Evolutionary conservation across 2,113 vertebrate species (phyloP).

Genomic region (pig (Sus scrofa)): DNA sequence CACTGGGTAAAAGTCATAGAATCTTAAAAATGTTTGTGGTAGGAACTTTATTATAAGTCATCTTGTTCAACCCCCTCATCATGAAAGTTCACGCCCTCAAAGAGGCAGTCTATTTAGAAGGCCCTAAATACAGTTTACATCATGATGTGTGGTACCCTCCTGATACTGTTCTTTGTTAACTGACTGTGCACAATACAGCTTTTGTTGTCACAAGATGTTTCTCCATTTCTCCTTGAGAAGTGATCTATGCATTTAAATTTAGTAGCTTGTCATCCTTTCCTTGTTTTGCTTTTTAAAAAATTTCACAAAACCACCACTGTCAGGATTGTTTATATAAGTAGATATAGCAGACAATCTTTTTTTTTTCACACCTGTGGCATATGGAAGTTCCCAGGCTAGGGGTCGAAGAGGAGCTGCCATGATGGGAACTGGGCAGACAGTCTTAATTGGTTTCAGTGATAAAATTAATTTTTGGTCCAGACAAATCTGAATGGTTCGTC

Average conservation of each 20-base stretch:
- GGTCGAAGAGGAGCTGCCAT: too few relatives aligned
- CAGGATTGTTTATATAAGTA: neutral
- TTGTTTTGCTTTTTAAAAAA: conserved; percentile 33
- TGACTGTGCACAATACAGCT: neutral
- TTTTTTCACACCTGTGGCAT: too few relatives aligned
- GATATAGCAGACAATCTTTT: neutral
- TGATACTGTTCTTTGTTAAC: neutral
- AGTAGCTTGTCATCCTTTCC: conserved; percentile 5
- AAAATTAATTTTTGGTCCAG: conserved; percentile 18
- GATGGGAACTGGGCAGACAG: neutral
- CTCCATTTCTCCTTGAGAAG: conserved; percentile 42
- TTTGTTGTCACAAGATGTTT: conserved; percentile 42
- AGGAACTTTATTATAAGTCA: neutral
- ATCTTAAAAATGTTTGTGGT: conserved; percentile 22
- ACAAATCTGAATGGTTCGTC: neutral
- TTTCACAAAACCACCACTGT: neutral
- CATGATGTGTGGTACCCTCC: too few relatives aligned
- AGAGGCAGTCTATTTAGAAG: neutral
- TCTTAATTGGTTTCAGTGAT: conserved; percentile 16
- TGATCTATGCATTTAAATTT: neutral
- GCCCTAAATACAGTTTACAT: neutral
- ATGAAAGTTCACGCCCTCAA: neutral
- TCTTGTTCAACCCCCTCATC: neutral
- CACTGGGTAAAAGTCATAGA: conserved; percentile 35
- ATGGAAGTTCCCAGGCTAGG: too few relatives aligned